Base-by-base conservation (phyloP, 2,113 vertebrate species). In the Lophura nycthemera region DNA sequence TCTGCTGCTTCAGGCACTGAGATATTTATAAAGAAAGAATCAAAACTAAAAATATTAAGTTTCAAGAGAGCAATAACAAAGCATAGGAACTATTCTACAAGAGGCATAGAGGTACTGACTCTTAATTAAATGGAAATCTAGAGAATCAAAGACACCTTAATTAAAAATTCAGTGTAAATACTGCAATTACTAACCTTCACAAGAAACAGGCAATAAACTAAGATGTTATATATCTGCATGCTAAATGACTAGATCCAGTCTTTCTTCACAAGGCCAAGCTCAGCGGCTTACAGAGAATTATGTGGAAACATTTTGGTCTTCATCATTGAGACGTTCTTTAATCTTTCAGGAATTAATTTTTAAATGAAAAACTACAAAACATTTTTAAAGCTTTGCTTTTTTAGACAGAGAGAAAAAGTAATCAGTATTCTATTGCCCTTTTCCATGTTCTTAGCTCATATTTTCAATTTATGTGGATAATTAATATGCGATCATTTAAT, bases 1-100 rank as follows among this genome's bases (percentile, higher is more conserved):
- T 83, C 85, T 84, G 85, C 84, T 73, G 64, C 77, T 91, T 93
- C 79, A 47, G 84, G 94, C 90, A 63, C 73, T 73, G 59, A 56
- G 78, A 82, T 79, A 75, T 93, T 95, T 87, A 88, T 86, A 93
- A 91, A 79, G 82, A 50, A 92, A 94, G 88, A 95, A 91, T 86
- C 72, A 83, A 83, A 94, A 89, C 57, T 75, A 64, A 81, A 96
- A 93, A 92, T 93, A 94, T 69, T 72, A 86, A 91, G 34, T 94
- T 96, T 74, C 48, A 86, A 79, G 88, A 86, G 76, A 84, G 73
- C 52, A 82, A 60, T 83, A 85, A 75, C 71, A 82, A 90, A 93
- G 66, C 27, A 38, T 25, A 85, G 82, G 65, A 91, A 82, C 48
- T 84, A 50, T 89, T 89, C 81, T 79, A 13, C 48, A 78, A 59